phyloP scores from a whole-genome alignment of 2,797 vertebrate genomes.

The Alosa sapidissima region DNA sequence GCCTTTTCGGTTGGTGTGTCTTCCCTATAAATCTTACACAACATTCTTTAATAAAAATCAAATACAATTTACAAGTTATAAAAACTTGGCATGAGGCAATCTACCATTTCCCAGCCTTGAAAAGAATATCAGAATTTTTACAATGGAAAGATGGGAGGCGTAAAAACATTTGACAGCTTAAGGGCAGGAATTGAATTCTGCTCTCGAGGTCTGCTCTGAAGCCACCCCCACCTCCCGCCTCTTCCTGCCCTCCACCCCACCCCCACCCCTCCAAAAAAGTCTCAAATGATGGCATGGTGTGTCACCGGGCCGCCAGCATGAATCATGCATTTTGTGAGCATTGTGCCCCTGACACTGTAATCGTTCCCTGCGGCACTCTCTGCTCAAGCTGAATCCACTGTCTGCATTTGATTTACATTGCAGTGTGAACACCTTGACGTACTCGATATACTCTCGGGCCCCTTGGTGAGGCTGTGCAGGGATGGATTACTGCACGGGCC shows the following conservation, averaged over 20 bases:
- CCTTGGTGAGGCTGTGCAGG: background rate
- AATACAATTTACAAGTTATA: background rate
- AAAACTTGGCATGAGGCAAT: background rate
- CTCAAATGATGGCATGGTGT: background rate
- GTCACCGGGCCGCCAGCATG: background rate
- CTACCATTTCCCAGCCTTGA: background rate
- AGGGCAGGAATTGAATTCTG: background rate
- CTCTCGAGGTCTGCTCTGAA: constrained; percentile 7
- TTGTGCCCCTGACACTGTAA: background rate
- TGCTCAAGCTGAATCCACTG: background rate
- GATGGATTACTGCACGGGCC: no score
- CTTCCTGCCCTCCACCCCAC: background rate
- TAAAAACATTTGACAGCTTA: constrained; percentile 17
- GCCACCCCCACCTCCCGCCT: background rate
- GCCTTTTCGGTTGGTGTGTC: background rate
- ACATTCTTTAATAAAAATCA: background rate
- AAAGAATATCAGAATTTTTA: background rate
- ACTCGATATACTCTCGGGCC: background rate
- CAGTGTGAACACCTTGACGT: background rate
- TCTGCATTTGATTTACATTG: constrained; percentile 2
- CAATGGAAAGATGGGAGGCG: background rate
- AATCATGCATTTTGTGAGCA: constrained; percentile 18
- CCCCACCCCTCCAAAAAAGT: background rate
- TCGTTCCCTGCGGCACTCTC: background rate
- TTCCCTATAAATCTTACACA: background rate